Base-by-base conservation (phyloP, 2,797 vertebrate species). In the Platyrinchus mystaceus region DNA sequence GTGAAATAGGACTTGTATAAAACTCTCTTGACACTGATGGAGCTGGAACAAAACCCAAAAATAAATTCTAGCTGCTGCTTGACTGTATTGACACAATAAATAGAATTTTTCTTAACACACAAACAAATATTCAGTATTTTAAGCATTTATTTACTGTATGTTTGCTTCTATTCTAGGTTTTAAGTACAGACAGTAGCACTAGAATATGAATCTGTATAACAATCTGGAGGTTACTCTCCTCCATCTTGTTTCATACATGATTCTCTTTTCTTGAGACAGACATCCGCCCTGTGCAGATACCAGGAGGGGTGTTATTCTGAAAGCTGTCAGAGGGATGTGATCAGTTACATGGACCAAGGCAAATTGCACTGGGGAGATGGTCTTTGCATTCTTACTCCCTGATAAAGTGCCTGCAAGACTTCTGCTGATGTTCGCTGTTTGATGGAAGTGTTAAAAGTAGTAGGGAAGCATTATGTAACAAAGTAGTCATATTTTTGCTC, bases 381-480 rank as follows among this genome's bases (percentile, higher is more conserved):
- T 23, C 16, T 55, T 27, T 46, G 3, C 17, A 28, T 59, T 77
- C 53, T 44, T 64, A 34, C 12, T 44, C 22, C 13, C 24, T 1
- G 2, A 20, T 46, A 16, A 68, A 66, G 8, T 1, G 0, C 16
- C 53, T 69, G 6, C 12, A 47, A 84, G 32, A 11, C 19, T 69
- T 53, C 23, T 32, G 7, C 28, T 71, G 43, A 8, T 68, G 78
- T 68, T 67, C 84, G 34, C 12, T 73, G 2, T 59, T 82, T 76
- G 52, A 34, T 24, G 26, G 20, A 71, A 22, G 3, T 46, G 6
- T 62, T 91, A 19, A 69, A 79, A 74, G 64, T 16, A 52, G 2
- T 16, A 36, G 0, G 3, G 2, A 14, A 66, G 12, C 41, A 18
- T 44, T 73, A 44, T 0, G 1, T 47, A n/a, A 56, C 39, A 67